phyloP scores from a whole-genome alignment of 1,140 invertebrate genomes.

The Neodiprion fabricii region DNA sequence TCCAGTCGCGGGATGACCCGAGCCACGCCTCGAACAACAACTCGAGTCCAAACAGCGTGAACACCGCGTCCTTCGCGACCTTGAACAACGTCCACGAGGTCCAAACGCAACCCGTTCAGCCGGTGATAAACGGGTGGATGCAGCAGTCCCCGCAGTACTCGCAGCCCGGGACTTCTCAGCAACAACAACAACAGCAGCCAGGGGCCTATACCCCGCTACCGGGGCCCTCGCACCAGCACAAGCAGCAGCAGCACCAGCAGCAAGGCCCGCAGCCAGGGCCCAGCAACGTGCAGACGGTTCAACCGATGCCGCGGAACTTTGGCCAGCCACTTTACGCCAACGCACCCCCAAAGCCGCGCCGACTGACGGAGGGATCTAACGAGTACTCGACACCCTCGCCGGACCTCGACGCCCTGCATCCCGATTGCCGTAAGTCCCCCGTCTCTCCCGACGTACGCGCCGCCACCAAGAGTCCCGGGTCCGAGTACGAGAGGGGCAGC shows the following conservation, averaged over 20 bases:
- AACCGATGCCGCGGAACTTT: conserved; percentile 44
- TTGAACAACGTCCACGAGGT: conserved; percentile 29
- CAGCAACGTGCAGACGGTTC: conserved; percentile 37
- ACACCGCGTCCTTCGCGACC: conserved; percentile 52
- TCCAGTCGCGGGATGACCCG: conserved; percentile 58
- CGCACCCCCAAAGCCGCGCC: conserved; percentile 84
- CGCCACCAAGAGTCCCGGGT: conserved; percentile 42
- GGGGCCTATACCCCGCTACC: conserved; percentile 13
- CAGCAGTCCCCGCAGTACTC: conserved; percentile 42
- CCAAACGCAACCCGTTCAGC: conserved; percentile 35
- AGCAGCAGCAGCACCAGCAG: background rate
- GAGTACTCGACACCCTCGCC: conserved; percentile 76
- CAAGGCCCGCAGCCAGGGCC: conserved; percentile 15
- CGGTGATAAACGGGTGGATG: conserved; percentile 52
- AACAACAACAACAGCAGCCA: conserved; percentile 31
- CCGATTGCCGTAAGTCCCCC: conserved; percentile 45
- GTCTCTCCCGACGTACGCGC: conserved; percentile 43
- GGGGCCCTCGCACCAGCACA: conserved; percentile 29
- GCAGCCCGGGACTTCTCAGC: conserved; percentile 44
- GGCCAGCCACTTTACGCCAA: conserved; percentile 85
- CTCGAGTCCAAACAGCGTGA: conserved; percentile 52
- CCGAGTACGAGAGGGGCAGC: conserved; percentile 44
- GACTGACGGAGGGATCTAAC: conserved; percentile 66
- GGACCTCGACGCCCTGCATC: conserved; percentile 29
- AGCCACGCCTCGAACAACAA: conserved; percentile 53